Conservation (phyloP, 2,113 vertebrate genomes). For the Proteles cristata region DNA sequence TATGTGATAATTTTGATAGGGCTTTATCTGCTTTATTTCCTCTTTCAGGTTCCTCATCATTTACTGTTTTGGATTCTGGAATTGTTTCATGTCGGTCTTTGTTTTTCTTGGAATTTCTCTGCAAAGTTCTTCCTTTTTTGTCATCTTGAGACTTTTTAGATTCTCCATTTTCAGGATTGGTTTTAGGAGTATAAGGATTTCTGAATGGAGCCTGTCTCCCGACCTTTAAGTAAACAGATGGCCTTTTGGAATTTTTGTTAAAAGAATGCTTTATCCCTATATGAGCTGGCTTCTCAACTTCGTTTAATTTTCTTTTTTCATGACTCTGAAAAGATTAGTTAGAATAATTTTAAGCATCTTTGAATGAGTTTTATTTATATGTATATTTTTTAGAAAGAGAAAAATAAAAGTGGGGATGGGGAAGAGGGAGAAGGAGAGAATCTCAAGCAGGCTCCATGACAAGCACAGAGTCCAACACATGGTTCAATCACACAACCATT, state of each 20-base stretch:
- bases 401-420: no score
- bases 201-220: not conserved
- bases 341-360: slow-evolving; percentile 17
- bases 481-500: no score
- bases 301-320: slow-evolving; percentile 13
- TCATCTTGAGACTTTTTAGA: not conserved
- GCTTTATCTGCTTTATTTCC: not conserved
- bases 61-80: not conserved
- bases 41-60: slow-evolving; percentile 17
- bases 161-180: not conserved
- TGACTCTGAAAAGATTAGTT: slow-evolving; percentile 59
- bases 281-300: slow-evolving; percentile 51
- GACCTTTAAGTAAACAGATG: slow-evolving; percentile 22
- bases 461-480: no score
- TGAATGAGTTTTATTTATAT: not conserved
- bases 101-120: not conserved
- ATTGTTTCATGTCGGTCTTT: not conserved
- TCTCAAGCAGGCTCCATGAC: no score
- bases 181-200: not conserved
- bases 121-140: not conserved
- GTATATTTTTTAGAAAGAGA: no score
- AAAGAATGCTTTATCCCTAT: slow-evolving; percentile 52
- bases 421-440: no score
- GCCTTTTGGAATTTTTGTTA: not conserved
- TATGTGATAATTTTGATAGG: slow-evolving; percentile 17